Evolutionary conservation across 2,113 vertebrate species (phyloP).

Genomic region (Junco hyemalis): DNA sequence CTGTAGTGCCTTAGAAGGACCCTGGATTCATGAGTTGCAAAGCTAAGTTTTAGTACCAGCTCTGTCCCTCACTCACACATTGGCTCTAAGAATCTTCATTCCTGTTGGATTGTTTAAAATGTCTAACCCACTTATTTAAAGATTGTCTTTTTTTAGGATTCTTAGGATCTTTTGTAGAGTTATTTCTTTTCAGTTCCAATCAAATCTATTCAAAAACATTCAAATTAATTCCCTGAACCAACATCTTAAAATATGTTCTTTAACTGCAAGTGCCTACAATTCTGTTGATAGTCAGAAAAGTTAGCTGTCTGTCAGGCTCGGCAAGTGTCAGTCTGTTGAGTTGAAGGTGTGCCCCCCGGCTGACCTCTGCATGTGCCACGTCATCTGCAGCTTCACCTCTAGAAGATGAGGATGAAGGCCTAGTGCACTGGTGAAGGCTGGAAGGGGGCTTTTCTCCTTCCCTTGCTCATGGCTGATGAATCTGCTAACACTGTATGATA

Average conservation of each 20-base stretch:
- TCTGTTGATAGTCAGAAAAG: neutral
- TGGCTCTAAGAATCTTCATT: neutral
- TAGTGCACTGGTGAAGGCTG: accelerated
- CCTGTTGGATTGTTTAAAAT: neutral
- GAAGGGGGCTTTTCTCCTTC: neutral
- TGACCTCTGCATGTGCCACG: neutral
- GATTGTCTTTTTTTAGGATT: neutral
- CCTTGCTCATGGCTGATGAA: neutral
- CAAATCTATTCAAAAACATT: neutral
- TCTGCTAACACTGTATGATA: neutral
- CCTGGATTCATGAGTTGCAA: neutral
- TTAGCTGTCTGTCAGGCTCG: neutral
- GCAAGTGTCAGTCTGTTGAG: neutral
- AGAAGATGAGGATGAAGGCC: neutral
- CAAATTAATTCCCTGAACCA: neutral
- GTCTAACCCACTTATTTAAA: neutral
- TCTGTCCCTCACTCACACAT: neutral
- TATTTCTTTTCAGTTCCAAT: neutral
- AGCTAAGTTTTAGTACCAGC: neutral
- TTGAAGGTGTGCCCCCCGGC: neutral
- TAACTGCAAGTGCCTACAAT: neutral
- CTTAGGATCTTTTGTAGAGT: neutral
- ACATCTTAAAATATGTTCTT: neutral
- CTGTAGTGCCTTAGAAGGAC: neutral
- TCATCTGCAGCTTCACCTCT: neutral